These are phyloP conservation scores for Bombus superbus DNA, from an alignment of 1,140 invertebrate genomes.

Conservation along the genomic window DNA sequence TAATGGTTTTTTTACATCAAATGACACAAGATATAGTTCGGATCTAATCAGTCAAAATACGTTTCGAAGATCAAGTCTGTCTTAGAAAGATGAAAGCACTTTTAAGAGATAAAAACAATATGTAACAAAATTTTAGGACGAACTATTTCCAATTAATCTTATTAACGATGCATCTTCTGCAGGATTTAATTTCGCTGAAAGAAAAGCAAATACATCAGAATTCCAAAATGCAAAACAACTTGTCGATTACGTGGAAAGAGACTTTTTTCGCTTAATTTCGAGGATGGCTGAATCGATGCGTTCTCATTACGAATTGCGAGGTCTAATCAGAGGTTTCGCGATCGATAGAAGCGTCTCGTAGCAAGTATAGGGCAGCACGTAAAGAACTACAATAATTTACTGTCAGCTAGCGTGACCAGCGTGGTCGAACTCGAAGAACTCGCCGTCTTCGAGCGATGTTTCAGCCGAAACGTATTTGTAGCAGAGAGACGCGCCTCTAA, in stretches of 20 bases:
- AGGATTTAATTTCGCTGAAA: not conserved
- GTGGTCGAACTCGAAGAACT: not conserved
- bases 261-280: not conserved
- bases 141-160: not conserved
- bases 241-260: not conserved
- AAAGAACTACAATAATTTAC: slow-evolving; percentile 59
- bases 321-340: slow-evolving; percentile 21
- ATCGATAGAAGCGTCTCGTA: slow-evolving; percentile 60
- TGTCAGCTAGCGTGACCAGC: slow-evolving; percentile 30
- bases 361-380: slow-evolving; percentile 28
- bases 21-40: too few relatives aligned
- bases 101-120: too few relatives aligned
- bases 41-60: too few relatives aligned
- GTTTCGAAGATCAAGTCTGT: too few relatives aligned
- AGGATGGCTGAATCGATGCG: not conserved
- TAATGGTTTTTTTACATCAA: too few relatives aligned
- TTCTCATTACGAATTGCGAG: not conserved
- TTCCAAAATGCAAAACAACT: too few relatives aligned
- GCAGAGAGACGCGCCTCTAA: slow-evolving; percentile 57
- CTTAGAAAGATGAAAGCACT: not conserved
- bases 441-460: slow-evolving; percentile 28
- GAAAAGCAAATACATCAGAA: too few relatives aligned
- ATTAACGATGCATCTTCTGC: not conserved
- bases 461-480: slow-evolving; percentile 42
- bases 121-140: not conserved